A percentile compares a stretch with the other conserved stretches of the same genome.
Evolutionary conservation across 2,113 vertebrate genomes (phyloP).

Genomic region (Butastur rufipennis): DNA sequence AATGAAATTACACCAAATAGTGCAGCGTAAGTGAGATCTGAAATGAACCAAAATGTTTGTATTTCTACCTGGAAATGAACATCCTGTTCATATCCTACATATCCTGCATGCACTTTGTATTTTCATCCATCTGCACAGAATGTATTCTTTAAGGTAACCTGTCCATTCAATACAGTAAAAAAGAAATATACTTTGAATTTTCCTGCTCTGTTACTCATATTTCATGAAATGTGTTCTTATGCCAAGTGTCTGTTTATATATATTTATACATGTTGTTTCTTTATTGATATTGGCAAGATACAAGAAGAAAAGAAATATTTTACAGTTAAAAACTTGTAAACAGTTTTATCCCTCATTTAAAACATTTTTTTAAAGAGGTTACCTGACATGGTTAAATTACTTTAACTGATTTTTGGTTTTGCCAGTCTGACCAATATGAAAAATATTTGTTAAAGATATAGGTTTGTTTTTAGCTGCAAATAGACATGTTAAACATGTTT

Average conservation of each 20-base stretch:
- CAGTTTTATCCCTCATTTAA: constrained; percentile 59
- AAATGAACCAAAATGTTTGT: constrained; percentile 64
- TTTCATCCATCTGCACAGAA: constrained; percentile 31
- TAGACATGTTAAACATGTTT: not conserved
- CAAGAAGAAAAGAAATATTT: constrained; percentile 57
- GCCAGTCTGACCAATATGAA: not conserved
- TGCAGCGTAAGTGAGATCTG: constrained; percentile 40
- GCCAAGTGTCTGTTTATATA: constrained; percentile 66
- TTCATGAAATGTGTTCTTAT: constrained; percentile 38
- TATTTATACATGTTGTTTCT: constrained; percentile 65
- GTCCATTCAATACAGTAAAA: constrained; percentile 42
- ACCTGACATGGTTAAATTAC: constrained; percentile 26
- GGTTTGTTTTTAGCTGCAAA: not conserved
- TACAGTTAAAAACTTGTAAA: constrained; percentile 62
- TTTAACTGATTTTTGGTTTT: constrained; percentile 6
- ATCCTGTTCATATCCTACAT: not conserved
- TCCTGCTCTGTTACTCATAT: constrained; percentile 58
- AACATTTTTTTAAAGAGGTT: constrained; percentile 11
- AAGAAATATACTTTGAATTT: constrained; percentile 60
- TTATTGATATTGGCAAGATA: constrained; percentile 64
- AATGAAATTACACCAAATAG: constrained; percentile 53
- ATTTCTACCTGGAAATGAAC: constrained; percentile 55
- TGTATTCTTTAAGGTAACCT: constrained; percentile 36
- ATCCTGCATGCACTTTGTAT: not conserved
- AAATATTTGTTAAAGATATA: not conserved